These are phyloP conservation scores for Psilanteris sp. DNA, from an alignment of 1,140 invertebrate genomes.

Conservation along the genomic window DNA sequence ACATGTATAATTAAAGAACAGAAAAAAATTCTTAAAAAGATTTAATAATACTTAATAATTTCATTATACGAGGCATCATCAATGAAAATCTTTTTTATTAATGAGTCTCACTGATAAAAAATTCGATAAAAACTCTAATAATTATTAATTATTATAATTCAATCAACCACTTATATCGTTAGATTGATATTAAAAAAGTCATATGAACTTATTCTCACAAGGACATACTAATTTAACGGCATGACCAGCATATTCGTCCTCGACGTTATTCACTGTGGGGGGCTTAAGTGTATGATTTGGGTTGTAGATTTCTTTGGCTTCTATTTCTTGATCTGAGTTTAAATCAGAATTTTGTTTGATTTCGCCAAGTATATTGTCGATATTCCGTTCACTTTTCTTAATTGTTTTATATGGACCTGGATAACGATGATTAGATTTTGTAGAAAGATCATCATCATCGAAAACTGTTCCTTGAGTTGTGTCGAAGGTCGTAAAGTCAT, in stretches of 20 bases:
- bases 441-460: slow-evolving; percentile 37
- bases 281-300: slow-evolving; percentile 62
- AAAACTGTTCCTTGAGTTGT: slow-evolving; percentile 26
- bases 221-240: slow-evolving; percentile 74
- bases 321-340: slow-evolving; percentile 8
- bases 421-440: slow-evolving; percentile 48
- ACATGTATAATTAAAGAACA: no score
- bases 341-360: slow-evolving; percentile 23
- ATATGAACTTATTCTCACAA: neutral
- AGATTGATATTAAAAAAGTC: neutral
- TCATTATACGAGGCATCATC: no score
- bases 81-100: no score
- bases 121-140: no score
- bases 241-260: slow-evolving; percentile 73
- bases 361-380: slow-evolving; percentile 33
- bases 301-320: slow-evolving; percentile 43
- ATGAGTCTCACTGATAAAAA: no score
- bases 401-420: slow-evolving; percentile 17
- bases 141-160: no score
- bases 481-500: slow-evolving; percentile 43
- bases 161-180: no score
- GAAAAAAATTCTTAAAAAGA: no score
- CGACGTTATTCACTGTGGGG: slow-evolving; percentile 33
- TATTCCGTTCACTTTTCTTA: slow-evolving; percentile 57
- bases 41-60: no score